Evolutionary conservation across 2,797 vertebrate genomes (phyloP).

Genomic region (Acrossocheilus wenchowensis): DNA sequence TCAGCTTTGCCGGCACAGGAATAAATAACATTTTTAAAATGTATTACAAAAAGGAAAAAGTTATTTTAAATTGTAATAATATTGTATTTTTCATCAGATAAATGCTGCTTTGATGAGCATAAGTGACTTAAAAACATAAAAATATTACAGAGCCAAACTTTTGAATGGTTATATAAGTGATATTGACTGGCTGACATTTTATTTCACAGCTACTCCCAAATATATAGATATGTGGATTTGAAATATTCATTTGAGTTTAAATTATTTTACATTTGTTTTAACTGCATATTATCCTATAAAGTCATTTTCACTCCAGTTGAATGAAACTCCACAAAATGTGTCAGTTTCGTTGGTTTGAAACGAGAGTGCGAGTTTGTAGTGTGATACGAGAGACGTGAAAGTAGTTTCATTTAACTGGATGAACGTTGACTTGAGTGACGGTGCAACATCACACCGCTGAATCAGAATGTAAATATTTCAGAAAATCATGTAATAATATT

Average conservation of each 20-base stretch:
- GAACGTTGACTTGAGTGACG: not conserved
- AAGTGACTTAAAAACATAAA: not conserved
- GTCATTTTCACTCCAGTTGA: not conserved
- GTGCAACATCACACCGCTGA: not conserved
- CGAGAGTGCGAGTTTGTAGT: not conserved
- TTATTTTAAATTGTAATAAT: too few relatives aligned
- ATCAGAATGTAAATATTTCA: not conserved
- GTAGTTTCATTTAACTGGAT: conserved; percentile 5
- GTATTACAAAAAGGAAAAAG: too few relatives aligned
- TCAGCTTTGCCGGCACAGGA: too few relatives aligned
- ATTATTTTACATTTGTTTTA: not conserved
- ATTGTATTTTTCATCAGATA: too few relatives aligned
- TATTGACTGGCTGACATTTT: not conserved
- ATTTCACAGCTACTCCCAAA: not conserved
- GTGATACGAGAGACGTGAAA: not conserved
- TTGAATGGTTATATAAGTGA: not conserved
- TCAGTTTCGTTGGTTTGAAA: not conserved
- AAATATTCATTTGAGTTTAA: not conserved
- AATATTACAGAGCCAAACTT: not conserved
- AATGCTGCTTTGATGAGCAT: too few relatives aligned
- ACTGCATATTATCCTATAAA: not conserved
- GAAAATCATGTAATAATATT: not conserved
- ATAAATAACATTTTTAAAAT: too few relatives aligned
- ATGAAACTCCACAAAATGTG: not conserved
- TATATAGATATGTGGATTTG: not conserved